Percentiles rank a stretch among this genome's conserved stretches.
Evolutionary conservation across 2,113 vertebrate species (phyloP).

Genomic region (Colinus virginianus): DNA sequence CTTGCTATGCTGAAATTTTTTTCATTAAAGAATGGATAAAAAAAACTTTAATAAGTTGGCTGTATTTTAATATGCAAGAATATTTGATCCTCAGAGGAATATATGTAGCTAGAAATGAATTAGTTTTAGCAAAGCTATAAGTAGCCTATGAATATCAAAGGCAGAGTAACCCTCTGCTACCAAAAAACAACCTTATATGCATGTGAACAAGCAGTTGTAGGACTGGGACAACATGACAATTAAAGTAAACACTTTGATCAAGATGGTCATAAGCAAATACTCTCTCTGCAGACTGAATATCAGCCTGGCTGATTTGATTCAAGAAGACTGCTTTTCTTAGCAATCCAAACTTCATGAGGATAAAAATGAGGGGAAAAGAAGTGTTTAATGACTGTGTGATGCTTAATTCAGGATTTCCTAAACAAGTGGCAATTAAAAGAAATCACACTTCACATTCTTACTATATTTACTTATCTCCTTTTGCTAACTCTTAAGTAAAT

Average conservation of each 20-base stretch:
- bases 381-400: neutral
- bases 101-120: neutral
- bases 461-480: neutral
- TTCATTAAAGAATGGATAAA: neutral
- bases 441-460: rapidly evolving
- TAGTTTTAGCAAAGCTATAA: neutral
- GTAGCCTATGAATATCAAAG: neutral
- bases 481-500: neutral
- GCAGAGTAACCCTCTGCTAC: neutral
- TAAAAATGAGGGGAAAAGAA: neutral
- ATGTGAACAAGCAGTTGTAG: neutral
- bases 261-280: neutral
- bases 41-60: rapidly evolving
- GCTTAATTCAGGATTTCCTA: neutral
- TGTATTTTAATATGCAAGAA: neutral
- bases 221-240: neutral
- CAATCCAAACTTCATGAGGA: neutral
- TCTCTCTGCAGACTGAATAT: neutral
- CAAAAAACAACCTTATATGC: neutral
- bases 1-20: neutral
- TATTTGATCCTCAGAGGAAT: neutral
- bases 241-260: neutral
- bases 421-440: neutral
- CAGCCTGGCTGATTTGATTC: neutral
- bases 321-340: neutral